Evolutionary conservation across 92 coral and sea anemone species (phyloP).

Genomic region (Epizoanthus scotinus): DNA sequence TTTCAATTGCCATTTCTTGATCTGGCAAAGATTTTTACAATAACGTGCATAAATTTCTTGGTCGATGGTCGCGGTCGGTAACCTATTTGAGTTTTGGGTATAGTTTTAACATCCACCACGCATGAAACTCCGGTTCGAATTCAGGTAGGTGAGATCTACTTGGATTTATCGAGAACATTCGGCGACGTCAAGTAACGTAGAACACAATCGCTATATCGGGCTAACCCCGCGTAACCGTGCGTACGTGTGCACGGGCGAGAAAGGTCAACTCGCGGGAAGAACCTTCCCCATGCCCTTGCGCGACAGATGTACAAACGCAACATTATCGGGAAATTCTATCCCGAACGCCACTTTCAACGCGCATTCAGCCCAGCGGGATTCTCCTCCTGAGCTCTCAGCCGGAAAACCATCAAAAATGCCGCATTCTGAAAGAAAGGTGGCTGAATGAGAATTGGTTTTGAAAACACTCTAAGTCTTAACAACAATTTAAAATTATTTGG

Average conservation of each 20-base stretch:
- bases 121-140: background rate
- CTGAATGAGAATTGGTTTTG: constrained; percentile 33
- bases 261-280: constrained; percentile 29
- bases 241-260: constrained; percentile 1
- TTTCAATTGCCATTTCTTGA: constrained; percentile 26
- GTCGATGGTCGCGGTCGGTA: background rate
- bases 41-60: constrained; percentile 7
- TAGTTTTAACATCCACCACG: background rate
- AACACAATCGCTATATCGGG: constrained; percentile 3
- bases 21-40: constrained; percentile 15
- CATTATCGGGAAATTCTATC: background rate
- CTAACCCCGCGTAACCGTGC: background rate
- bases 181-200: background rate
- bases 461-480: constrained; percentile 35
- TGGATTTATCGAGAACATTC: constrained; percentile 12
- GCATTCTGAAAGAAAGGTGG: constrained; percentile 19
- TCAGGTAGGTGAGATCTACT: background rate
- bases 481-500: constrained; percentile 75
- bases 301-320: too few species aligned
- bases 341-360: constrained; percentile 9
- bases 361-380: constrained; percentile 25
- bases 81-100: background rate
- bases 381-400: constrained; percentile 16
- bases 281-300: background rate
- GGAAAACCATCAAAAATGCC: constrained; percentile 36